These are phyloP conservation scores for Stomatorhinus ivindoensis DNA, from an alignment of 2,113 vertebrate species.

Conservation along the genomic window DNA sequence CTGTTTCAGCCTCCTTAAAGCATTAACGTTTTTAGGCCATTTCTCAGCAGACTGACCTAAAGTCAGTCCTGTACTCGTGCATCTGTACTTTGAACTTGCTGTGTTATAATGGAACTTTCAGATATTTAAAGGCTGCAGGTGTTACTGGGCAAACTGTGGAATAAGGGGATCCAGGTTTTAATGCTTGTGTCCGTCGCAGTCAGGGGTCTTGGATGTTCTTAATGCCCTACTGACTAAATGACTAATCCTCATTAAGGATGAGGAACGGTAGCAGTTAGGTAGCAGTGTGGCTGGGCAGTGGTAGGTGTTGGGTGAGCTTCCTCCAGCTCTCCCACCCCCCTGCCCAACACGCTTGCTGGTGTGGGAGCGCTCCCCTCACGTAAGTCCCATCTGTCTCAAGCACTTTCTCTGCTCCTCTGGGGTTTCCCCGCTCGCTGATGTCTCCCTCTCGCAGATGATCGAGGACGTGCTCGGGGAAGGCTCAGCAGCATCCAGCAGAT, in stretches of 20 bases:
- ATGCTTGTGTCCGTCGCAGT: neutral
- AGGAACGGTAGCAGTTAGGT: neutral
- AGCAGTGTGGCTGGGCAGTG: neutral
- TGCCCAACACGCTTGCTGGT: slow-evolving; percentile 38
- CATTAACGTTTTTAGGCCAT: neutral
- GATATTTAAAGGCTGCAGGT: neutral
- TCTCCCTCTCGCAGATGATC: slow-evolving; percentile 76
- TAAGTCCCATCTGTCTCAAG: slow-evolving; percentile 48
- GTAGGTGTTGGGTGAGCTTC: neutral
- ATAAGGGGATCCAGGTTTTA: neutral
- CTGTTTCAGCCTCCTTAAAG: neutral
- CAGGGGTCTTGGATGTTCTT: neutral
- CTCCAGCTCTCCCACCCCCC: neutral
- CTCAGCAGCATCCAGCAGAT: slow-evolving; percentile 80
- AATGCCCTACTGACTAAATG: neutral
- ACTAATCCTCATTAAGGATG: neutral
- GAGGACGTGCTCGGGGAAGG: slow-evolving; percentile 94
- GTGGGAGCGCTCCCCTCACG: slow-evolving; percentile 37
- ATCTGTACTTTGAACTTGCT: neutral
- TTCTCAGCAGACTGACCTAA: neutral
- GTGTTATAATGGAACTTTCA: neutral
- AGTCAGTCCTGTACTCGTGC: neutral
- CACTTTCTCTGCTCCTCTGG: slow-evolving; percentile 6
- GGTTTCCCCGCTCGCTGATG: neutral
- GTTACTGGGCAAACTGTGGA: neutral